Percentiles rank a stretch among this genome's conserved stretches.
Evolutionary conservation across 2,113 vertebrate species (phyloP).

Genomic region (Anarrhichthys ocellatus): DNA sequence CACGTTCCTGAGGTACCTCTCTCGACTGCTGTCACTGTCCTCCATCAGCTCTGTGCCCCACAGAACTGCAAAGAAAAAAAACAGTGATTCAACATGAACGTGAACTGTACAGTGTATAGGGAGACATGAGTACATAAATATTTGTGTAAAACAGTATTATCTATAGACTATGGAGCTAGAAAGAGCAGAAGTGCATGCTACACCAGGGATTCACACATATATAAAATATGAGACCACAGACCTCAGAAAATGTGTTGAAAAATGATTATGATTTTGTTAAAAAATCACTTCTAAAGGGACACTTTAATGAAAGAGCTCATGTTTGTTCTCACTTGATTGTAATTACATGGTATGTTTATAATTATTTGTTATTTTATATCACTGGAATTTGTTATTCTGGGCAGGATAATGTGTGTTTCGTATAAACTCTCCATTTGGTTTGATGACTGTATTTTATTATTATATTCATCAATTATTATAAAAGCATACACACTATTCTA

Average conservation of each 20-base stretch:
- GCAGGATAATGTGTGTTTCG: not conserved
- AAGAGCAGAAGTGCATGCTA: not conserved
- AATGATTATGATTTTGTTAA: too few species aligned
- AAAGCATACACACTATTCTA: not conserved
- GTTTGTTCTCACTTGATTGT: not conserved
- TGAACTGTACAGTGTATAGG: not conserved
- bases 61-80: conserved; percentile 84
- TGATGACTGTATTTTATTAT: not conserved
- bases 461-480: not conserved
- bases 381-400: not conserved
- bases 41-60: conserved; percentile 98
- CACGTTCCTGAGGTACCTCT: conserved; percentile 91
- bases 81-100: not conserved
- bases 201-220: not conserved
- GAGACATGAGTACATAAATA: not conserved
- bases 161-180: too few species aligned
- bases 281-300: not conserved
- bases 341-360: not conserved
- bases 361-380: not conserved
- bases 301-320: too few species aligned
- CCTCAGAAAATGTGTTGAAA: not conserved
- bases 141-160: not conserved
- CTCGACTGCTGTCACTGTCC: conserved; percentile 90
- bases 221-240: not conserved
- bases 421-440: not conserved